phyloP scores from a whole-genome alignment of 2,888 invertebrate species.

The Cremastobaeus sp. region DNA sequence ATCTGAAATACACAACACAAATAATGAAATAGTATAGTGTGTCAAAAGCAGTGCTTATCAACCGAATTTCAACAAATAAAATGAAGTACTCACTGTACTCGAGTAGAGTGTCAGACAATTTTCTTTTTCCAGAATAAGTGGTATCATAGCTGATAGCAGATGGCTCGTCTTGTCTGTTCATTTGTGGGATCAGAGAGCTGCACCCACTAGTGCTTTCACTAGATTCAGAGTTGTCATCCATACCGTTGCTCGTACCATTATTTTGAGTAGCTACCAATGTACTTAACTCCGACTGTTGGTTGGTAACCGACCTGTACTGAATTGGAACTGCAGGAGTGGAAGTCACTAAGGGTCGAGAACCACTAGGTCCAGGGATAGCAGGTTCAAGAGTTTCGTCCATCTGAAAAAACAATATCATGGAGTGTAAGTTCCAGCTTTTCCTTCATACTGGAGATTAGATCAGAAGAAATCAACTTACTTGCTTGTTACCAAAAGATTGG shows the following conservation, averaged over 20 bases:
- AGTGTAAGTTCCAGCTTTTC: background rate
- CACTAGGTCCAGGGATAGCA: constrained; percentile 70
- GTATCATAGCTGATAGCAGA: constrained; percentile 66
- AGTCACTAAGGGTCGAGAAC: constrained; percentile 70
- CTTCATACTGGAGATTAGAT: no score
- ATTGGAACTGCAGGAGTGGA: constrained; percentile 74
- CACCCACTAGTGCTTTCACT: constrained; percentile 82
- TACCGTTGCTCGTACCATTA: constrained; percentile 72
- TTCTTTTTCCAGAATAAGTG: constrained; percentile 68
- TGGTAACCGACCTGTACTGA: constrained; percentile 63
- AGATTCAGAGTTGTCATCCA: constrained; percentile 81
- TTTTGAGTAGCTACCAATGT: constrained; percentile 66
- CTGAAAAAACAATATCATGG: constrained; percentile 56
- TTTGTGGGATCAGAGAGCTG: constrained; percentile 80
- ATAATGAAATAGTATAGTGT: no score
- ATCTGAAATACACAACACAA: no score
- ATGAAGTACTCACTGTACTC: constrained; percentile 68
- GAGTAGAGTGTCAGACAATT: constrained; percentile 71
- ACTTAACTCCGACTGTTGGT: constrained; percentile 67
- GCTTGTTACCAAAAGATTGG: no score
- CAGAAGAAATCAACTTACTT: no score
- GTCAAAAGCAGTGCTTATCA: no score
- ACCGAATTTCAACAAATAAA: constrained; percentile 4
- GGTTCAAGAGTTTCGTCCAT: constrained; percentile 72
- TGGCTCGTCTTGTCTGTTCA: constrained; percentile 73